These are phyloP conservation scores for Agrochola circellaris DNA, from an alignment of 2,888 invertebrate species.

Conservation along the genomic window DNA sequence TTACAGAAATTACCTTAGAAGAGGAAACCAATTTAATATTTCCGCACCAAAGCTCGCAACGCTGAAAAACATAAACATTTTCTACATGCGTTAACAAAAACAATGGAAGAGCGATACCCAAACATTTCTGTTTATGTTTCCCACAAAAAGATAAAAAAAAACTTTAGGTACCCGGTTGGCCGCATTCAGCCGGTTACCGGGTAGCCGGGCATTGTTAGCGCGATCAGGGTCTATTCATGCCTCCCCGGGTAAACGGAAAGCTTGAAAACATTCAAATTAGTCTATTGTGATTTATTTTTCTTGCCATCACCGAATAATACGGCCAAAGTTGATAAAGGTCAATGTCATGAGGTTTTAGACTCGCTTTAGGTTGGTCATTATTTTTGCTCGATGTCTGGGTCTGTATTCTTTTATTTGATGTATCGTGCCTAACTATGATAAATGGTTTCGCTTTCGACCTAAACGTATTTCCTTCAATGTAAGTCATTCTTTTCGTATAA, in stretches of 20 bases:
- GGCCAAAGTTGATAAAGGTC: slow-evolving; percentile 74
- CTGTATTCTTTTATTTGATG: slow-evolving; percentile 50
- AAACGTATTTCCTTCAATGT: slow-evolving; percentile 37
- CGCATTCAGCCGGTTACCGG: slow-evolving; percentile 76
- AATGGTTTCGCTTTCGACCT: slow-evolving; percentile 28
- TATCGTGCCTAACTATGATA: slow-evolving; percentile 51
- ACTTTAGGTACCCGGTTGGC: slow-evolving; percentile 75
- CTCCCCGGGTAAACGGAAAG: slow-evolving; percentile 79
- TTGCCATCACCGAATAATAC: slow-evolving; percentile 77
- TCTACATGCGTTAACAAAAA: slow-evolving; percentile 80
- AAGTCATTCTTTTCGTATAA: slow-evolving; percentile 13
- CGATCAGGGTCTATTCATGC: slow-evolving; percentile 83
- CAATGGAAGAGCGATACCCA: slow-evolving; percentile 81
- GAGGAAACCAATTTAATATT: slow-evolving; percentile 68
- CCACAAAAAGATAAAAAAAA: slow-evolving; percentile 79
- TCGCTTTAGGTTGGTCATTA: slow-evolving; percentile 26
- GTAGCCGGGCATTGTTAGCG: slow-evolving; percentile 80
- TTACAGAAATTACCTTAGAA: slow-evolving; percentile 49
- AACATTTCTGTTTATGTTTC: slow-evolving; percentile 85
- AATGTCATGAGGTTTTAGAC: slow-evolving; percentile 68
- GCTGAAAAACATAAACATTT: slow-evolving; percentile 74
- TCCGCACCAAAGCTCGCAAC: slow-evolving; percentile 61
- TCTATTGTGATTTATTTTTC: slow-evolving; percentile 86
- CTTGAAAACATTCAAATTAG: slow-evolving; percentile 87
- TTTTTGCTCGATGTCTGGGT: slow-evolving; percentile 38